These are phyloP conservation scores for Enteromius paludinosus DNA, from an alignment of 2,797 vertebrate genomes.

Conservation along the genomic window DNA sequence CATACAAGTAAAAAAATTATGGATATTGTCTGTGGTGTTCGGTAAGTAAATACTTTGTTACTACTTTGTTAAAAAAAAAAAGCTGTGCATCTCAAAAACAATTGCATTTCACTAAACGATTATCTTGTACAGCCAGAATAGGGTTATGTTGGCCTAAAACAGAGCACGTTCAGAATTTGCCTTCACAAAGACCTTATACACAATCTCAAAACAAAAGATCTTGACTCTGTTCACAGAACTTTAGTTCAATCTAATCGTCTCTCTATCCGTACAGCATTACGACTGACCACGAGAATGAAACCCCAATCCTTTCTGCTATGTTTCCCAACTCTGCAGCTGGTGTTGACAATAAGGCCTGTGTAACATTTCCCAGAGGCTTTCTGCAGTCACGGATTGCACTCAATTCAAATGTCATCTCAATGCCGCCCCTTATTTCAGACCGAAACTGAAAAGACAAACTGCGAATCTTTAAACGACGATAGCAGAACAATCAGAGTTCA, in stretches of 20 bases:
- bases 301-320: constrained; percentile 50
- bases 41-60: background rate
- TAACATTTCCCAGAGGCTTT: constrained; percentile 49
- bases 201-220: constrained; percentile 5
- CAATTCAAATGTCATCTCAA: constrained; percentile 43
- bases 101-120: background rate
- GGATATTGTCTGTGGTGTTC: background rate
- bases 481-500: constrained; percentile 21
- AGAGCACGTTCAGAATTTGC: background rate
- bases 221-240: background rate
- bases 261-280: constrained; percentile 24
- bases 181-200: constrained; percentile 17
- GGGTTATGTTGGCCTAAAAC: background rate
- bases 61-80: too few relatives aligned
- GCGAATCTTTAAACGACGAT: constrained; percentile 14
- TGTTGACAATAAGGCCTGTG: constrained; percentile 61
- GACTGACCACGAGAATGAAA: constrained; percentile 38
- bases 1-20: background rate
- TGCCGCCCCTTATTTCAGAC: constrained; percentile 43
- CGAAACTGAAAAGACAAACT: constrained; percentile 34
- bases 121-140: background rate
- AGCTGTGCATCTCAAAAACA: background rate
- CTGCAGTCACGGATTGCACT: constrained; percentile 49
- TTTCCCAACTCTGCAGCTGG: constrained; percentile 59
- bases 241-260: constrained; percentile 27